phyloP scores from a whole-genome alignment of 1,140 invertebrate genomes.

The Pseudobourletiella spinata region DNA sequence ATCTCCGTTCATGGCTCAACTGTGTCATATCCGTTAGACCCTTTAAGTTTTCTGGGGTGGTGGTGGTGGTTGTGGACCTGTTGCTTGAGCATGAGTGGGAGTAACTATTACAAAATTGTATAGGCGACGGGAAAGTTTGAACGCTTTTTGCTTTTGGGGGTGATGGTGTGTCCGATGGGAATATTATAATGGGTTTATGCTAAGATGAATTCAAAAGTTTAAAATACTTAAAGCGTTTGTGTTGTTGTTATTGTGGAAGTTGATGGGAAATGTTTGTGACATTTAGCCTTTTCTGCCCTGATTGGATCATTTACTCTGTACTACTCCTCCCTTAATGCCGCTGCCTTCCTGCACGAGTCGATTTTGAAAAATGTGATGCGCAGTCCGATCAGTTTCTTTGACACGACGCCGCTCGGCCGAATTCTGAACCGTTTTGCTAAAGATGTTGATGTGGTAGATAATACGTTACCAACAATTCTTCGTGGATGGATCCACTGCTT shows the following conservation, averaged over 20 bases:
- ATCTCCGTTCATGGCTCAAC: slow-evolving; percentile 23
- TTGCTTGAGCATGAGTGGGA: no score
- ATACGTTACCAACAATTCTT: slow-evolving; percentile 35
- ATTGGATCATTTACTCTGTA: slow-evolving; percentile 22
- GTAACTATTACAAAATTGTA: background rate
- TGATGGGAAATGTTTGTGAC: background rate
- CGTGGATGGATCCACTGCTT: slow-evolving; percentile 34
- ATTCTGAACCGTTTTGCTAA: slow-evolving; percentile 77
- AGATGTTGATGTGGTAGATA: slow-evolving; percentile 72
- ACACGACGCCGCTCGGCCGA: slow-evolving; percentile 73
- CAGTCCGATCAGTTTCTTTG: slow-evolving; percentile 70
- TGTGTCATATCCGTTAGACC: slow-evolving; percentile 21
- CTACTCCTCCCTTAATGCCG: slow-evolving; percentile 32
- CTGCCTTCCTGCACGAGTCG: slow-evolving; percentile 59
- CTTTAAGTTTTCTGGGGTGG: no score
- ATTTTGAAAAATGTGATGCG: slow-evolving; percentile 55
- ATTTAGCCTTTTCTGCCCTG: background rate
- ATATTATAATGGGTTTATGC: no score
- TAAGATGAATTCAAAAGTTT: no score
- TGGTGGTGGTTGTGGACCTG: no score
- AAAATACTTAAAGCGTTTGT: no score
- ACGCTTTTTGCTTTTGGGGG: no score
- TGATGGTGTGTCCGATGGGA: no score
- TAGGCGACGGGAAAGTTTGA: background rate
- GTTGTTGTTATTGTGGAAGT: no score